A percentile compares a stretch with the other conserved stretches of the same genome.
These are phyloP conservation scores for Drosophila meridionalis DNA, from an alignment of 2,888 invertebrate genomes.

Conservation along the genomic window DNA sequence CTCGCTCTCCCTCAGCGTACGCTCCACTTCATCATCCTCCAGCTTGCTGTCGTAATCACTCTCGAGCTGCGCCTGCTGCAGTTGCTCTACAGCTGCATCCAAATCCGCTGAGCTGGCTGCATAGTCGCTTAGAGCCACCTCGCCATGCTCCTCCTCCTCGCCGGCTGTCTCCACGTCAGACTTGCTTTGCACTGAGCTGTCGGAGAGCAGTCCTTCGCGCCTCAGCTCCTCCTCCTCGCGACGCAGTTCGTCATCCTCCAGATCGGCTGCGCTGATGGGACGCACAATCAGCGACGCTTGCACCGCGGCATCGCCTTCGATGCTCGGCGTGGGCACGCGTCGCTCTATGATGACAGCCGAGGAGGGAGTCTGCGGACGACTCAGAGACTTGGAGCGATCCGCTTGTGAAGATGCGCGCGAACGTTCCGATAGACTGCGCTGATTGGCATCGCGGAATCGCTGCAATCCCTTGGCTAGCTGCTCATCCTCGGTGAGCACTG, in stretches of 20 bases:
- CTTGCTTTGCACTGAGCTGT: conserved; percentile 82
- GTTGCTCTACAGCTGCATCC: conserved; percentile 76
- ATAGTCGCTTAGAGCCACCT: conserved; percentile 73
- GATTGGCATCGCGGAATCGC: conserved; percentile 86
- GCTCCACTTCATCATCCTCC: conserved; percentile 77
- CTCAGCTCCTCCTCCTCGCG: conserved; percentile 81
- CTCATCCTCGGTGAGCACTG: conserved; percentile 86
- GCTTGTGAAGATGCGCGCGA: conserved; percentile 87
- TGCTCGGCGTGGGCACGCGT: conserved; percentile 87
- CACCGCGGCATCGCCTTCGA: conserved; percentile 87
- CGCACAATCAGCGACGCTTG: conserved; percentile 89
- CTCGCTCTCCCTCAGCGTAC: conserved; percentile 72
- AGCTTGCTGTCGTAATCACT: conserved; percentile 63
- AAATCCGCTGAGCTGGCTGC: conserved; percentile 81
- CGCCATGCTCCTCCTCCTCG: conserved; percentile 72
- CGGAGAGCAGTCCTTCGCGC: conserved; percentile 80
- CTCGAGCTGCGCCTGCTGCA: conserved; percentile 67
- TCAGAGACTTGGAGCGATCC: conserved; percentile 87
- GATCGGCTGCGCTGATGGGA: conserved; percentile 87
- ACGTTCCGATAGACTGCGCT: conserved; percentile 87
- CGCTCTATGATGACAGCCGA: conserved; percentile 88
- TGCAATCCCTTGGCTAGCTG: conserved; percentile 86
- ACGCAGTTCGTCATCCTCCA: conserved; percentile 77
- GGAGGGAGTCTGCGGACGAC: conserved; percentile 87
- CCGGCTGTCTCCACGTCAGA: conserved; percentile 82